Evolutionary conservation across 2,797 vertebrate genomes (phyloP).

Genomic region (Hoplostethus atlanticus): DNA sequence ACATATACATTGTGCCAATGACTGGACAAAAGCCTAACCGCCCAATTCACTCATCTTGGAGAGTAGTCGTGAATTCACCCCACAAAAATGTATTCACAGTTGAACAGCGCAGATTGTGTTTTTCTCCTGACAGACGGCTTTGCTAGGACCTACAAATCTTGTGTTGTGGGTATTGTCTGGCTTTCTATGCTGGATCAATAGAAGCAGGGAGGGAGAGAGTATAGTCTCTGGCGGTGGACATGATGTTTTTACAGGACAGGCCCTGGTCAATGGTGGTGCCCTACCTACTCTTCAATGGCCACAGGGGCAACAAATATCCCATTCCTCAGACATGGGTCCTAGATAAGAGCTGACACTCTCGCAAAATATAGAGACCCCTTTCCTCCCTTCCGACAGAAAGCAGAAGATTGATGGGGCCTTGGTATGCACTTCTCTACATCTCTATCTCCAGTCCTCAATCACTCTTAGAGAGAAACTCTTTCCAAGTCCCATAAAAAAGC

Average conservation of each 20-base stretch:
- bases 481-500: slow-evolving; percentile 21
- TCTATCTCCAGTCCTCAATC: slow-evolving; percentile 20
- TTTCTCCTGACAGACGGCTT: no score
- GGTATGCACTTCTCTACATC: slow-evolving; percentile 27
- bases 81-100: no score
- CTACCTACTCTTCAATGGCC: neutral
- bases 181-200: neutral
- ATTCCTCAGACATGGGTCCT: slow-evolving; percentile 4
- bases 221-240: neutral
- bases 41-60: no score
- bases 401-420: slow-evolving; percentile 20
- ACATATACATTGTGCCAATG: neutral
- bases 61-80: no score
- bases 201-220: neutral
- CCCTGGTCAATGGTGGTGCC: neutral
- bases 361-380: slow-evolving; percentile 11
- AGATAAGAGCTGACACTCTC: neutral
- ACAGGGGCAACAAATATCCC: neutral
- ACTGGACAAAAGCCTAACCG: no score
- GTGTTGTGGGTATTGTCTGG: no score
- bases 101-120: no score
- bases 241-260: slow-evolving; percentile 11
- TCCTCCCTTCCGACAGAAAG: slow-evolving; percentile 20
- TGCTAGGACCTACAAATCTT: no score
- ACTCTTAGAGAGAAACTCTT: slow-evolving; percentile 20